Evolutionary conservation across 2,797 vertebrate species (phyloP), one percentile per base, ranked within the genome.

Genomic region (Geotrypetes seraphini): DNA sequence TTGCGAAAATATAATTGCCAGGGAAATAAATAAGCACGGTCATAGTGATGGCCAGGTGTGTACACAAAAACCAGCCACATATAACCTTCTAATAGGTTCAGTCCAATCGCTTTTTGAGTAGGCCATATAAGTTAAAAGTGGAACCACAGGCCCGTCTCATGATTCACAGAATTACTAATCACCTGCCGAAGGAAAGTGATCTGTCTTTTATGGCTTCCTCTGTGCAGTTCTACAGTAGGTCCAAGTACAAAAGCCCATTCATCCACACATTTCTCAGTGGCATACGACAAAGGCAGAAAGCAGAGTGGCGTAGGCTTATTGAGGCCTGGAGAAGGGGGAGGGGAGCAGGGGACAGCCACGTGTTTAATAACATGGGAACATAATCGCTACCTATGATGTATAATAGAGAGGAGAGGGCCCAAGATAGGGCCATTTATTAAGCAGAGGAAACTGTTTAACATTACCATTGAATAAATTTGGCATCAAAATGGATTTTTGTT

Each of bases 281-380:
- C 43, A 44, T 40, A 75, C 80, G 64, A 84, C 85, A 85, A 81
- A 81, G 66, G 34, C 47, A 29, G 37, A 31, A 28, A 3, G 27
- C 22, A 12, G 51, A 69, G 62, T 46, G 60, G 68, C 69, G 62
- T 46, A 31, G 31, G 60, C 59, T 69, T 21, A 60, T 61, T 61
- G 64, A 79, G 69, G 63, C 54, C 41, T 57, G 55, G 45, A 54
- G 36, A 26, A 36, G 25, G 36, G 50, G 33, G 36, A 25, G 36
- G 50, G 33, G 62, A 66, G 57, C 49, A 32, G 37, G 63, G 55
- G 41, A 14, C 34, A 59, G 71, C 75, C 71, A 65, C 60, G 69
- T 67, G 62, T 73, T 70, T 79, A 67, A 69, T 66, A 60, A 77
- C 76, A 63, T 58, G 48, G 85, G 86, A 79, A 88, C 53, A 29